phyloP scores from a whole-genome alignment of 2,113 vertebrate genomes.

The Saccopteryx bilineata region DNA sequence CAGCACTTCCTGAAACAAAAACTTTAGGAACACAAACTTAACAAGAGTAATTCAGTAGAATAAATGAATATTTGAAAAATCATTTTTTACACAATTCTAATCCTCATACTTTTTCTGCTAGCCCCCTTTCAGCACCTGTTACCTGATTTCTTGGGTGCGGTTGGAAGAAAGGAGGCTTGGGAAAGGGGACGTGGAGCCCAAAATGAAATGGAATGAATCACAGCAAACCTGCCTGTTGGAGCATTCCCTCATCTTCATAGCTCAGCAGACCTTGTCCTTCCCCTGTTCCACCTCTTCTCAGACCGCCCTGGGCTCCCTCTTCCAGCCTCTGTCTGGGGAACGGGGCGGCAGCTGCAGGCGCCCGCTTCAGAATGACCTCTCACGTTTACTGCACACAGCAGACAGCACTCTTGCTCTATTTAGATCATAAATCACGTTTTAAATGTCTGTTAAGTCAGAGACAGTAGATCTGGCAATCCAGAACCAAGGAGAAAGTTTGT shows the following conservation, averaged over 20 bases:
- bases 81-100: not conserved
- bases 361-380: too few relatives aligned
- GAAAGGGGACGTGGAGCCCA: not conserved
- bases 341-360: not conserved
- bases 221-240: not conserved
- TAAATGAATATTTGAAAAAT: constrained; percentile 1
- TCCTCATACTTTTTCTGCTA: not conserved
- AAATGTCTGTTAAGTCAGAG: not conserved
- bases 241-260: not conserved
- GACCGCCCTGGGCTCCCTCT: not conserved
- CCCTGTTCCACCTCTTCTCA: not conserved
- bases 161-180: not conserved
- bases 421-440: not conserved
- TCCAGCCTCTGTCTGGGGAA: not conserved
- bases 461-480: not conserved
- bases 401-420: not conserved
- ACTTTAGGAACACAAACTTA: not conserved
- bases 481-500: not conserved
- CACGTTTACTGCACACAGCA: not conserved
- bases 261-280: not conserved
- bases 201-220: not conserved
- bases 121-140: not conserved
- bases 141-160: not conserved
- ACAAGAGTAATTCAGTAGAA: not conserved
- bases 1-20: not conserved